phyloP scores from a whole-genome alignment of 2,888 invertebrate genomes.

The Plemyria rubiginata region DNA sequence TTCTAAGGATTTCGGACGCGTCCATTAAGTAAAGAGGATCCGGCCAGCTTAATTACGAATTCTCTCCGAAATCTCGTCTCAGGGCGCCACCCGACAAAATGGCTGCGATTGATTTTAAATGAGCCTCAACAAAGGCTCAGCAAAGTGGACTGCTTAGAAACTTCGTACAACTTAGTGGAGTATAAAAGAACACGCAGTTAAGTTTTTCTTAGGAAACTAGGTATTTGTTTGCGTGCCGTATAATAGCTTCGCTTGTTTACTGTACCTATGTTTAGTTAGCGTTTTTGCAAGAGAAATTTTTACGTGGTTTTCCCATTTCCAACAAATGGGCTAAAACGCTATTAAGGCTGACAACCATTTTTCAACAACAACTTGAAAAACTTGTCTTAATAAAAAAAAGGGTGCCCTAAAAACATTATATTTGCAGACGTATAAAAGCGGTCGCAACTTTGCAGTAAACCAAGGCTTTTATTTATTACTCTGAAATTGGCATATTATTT shows the following conservation, averaged over 20 bases:
- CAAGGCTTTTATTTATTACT: neutral
- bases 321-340: neutral
- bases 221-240: neutral
- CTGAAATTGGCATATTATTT: conserved; percentile 3
- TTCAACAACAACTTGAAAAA: neutral
- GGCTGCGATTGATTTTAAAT: conserved; percentile 82
- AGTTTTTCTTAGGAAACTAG: neutral
- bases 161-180: conserved; percentile 66
- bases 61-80: conserved; percentile 78
- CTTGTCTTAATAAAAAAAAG: neutral
- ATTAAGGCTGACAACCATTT: no score
- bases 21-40: conserved; percentile 81
- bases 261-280: neutral
- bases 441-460: neutral
- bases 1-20: conserved; percentile 70
- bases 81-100: conserved; percentile 64
- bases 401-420: no score
- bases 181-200: conserved; percentile 44
- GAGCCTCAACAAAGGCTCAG: conserved; percentile 71
- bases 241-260: neutral
- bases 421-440: neutral
- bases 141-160: conserved; percentile 61
- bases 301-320: neutral
- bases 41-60: conserved; percentile 81
- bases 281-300: neutral